Base-by-base conservation (phyloP, 2,888 invertebrate genomes). In the Emmelina monodactyla region DNA sequence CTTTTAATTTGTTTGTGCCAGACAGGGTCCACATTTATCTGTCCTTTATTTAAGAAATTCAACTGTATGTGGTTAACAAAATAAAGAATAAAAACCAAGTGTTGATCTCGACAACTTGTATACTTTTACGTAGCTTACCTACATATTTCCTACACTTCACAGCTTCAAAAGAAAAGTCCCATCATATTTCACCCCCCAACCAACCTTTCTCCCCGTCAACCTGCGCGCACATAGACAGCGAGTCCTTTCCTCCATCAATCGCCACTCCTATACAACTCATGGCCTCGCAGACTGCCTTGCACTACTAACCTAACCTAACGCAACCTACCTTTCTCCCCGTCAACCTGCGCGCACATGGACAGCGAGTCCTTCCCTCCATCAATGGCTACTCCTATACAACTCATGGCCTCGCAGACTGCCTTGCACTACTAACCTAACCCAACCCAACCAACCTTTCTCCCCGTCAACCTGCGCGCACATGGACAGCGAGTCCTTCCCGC, bases 331-430 rank as follows among this genome's bases (percentile, higher is more conserved):
- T 52, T 68, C 32, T 88, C 78, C 1, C 82, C 81, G 0, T 83
- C 85, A 5, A 96, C 89, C 49, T 92, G 84, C 1, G 97, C 96
- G 32, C 97, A 93, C 98, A 98, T 99, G 35, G 96, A 95, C 12
- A 99, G 79, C 5, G 97, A 96, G 79, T 98, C 97, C 71, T 99
- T 97, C 30, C 98, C 96, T 19, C 98, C 97, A 63, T 98, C 97
- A 13, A 97, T 86, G 5, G 95, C 97, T 13, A 97, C 87, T 6
- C 81, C 94, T 1, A 97, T 72, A 47, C 83, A 63, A 4, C 81
- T 73, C 94, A 98, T 94, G 2, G 94, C 83, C 2, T 78, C 71
- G 59, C 96, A 95, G 85, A 97, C 91, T 11, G 95, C 93, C 25
- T 79, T 73, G 56, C 97, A 97, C 0, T n/a, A n/a, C n/a, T n/a